Evolutionary conservation across 2,888 invertebrate species (phyloP).

Genomic region (Chymomyza caudatula): DNA sequence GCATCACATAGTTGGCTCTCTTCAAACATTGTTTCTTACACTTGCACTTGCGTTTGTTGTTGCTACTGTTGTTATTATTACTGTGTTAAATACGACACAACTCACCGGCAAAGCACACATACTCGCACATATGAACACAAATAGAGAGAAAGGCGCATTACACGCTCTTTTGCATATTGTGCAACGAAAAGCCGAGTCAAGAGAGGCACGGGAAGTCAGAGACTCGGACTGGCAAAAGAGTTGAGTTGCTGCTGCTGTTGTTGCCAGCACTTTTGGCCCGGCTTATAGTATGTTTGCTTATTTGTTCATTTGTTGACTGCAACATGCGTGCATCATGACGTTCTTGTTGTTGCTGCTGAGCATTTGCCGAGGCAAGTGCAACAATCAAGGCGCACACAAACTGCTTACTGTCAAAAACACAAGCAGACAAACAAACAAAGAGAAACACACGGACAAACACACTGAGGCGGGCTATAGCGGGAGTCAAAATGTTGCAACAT

Average conservation of each 20-base stretch:
- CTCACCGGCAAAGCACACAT: not conserved
- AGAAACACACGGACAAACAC: not conserved
- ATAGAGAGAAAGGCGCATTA: constrained; percentile 48
- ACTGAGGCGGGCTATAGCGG: not conserved
- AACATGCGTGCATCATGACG: constrained; percentile 25
- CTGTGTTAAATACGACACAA: not conserved
- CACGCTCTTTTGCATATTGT: constrained; percentile 67
- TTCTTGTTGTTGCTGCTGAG: constrained; percentile 33
- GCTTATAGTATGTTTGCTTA: constrained; percentile 42
- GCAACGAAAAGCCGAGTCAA: constrained; percentile 25
- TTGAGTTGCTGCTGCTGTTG: constrained; percentile 7
- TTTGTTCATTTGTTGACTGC: constrained; percentile 62
- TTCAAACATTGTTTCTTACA: not conserved
- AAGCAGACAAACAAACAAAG: constrained; percentile 50
- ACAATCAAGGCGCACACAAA: constrained; percentile 68
- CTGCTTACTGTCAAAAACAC: constrained; percentile 68
- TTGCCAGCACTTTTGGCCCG: constrained; percentile 33
- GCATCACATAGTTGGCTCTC: not conserved
- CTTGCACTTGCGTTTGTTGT: too few relatives aligned
- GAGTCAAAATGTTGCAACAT: constrained; percentile 44
- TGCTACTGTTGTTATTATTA: constrained; percentile 11
- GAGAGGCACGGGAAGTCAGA: constrained; percentile 8
- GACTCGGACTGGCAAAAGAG: constrained; percentile 45
- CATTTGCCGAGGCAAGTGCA: constrained; percentile 60
- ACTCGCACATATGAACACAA: constrained; percentile 32